A percentile compares a stretch with the other conserved stretches of the same genome.
Evolutionary conservation across 2,888 invertebrate genomes (phyloP).

Genomic region (Buathra laborator): DNA sequence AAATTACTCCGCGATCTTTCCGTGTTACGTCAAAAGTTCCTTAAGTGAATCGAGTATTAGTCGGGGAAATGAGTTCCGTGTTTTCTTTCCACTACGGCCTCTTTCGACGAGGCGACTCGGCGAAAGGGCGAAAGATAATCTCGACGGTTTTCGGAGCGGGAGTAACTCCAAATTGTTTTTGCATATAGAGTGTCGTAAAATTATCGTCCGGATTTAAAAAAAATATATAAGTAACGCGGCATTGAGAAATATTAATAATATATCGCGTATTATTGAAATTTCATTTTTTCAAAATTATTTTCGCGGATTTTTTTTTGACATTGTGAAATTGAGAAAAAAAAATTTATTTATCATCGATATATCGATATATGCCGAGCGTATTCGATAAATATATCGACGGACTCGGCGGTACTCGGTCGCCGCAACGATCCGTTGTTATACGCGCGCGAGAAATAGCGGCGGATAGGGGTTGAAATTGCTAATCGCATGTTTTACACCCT

Average conservation of each 20-base stretch:
- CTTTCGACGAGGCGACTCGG: background rate
- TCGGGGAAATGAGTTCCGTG: background rate
- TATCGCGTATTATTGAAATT: no score
- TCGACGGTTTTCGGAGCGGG: background rate
- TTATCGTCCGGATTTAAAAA: background rate
- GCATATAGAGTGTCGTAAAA: background rate
- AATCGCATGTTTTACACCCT: constrained; percentile 3
- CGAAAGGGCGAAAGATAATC: background rate
- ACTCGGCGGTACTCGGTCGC: background rate
- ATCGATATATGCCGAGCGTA: background rate
- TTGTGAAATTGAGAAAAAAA: no score
- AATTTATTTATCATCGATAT: no score
- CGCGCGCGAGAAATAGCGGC: background rate
- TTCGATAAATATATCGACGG: background rate
- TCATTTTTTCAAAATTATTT: no score
- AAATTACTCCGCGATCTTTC: constrained; percentile 51
- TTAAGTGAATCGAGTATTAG: constrained; percentile 53
- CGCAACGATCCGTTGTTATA: background rate
- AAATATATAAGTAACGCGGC: background rate
- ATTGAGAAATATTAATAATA: background rate
- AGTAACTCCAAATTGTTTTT: constrained; percentile 6
- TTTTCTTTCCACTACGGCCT: background rate
- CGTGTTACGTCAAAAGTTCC: constrained; percentile 51
- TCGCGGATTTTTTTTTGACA: no score
- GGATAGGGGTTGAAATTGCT: background rate